These are phyloP conservation scores for Halictus quadricinctus DNA, from an alignment of 2,888 invertebrate species.

Conservation along the genomic window DNA sequence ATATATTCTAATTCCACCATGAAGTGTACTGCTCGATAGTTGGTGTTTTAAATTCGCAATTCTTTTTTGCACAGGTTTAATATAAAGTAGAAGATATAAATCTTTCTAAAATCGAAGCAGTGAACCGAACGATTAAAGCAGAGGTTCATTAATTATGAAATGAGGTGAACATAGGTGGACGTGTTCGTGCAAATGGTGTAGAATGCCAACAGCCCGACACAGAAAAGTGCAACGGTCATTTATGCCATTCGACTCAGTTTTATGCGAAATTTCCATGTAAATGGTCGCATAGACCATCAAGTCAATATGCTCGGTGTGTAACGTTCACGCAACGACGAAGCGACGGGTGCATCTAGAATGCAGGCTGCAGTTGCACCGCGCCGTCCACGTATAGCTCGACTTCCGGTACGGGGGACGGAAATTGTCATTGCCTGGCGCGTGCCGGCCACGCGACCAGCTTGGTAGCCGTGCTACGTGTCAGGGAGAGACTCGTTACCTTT, in stretches of 20 bases:
- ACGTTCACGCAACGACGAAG: slow-evolving; percentile 31
- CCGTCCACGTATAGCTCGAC: slow-evolving; percentile 55
- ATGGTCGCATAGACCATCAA: not conserved
- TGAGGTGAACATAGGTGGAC: not conserved
- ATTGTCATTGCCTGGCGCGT: slow-evolving; percentile 76
- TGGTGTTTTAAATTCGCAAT: no score
- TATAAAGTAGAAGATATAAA: no score
- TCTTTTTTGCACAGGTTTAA: no score
- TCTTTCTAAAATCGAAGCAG: no score
- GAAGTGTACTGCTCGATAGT: no score
- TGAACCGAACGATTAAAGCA: not conserved
- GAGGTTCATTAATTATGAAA: no score
- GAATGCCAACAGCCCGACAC: not conserved
- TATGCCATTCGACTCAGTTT: not conserved
- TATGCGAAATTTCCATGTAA: slow-evolving; percentile 1
- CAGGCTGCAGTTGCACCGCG: slow-evolving; percentile 63
- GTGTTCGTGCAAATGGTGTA: not conserved
- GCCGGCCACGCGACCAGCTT: slow-evolving; percentile 76
- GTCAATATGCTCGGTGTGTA: slow-evolving; percentile 20
- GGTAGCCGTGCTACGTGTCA: slow-evolving; percentile 32
- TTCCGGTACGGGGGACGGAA: slow-evolving; percentile 73
- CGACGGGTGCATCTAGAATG: slow-evolving; percentile 65
- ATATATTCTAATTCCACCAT: no score
- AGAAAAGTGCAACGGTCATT: not conserved
- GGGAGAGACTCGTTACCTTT: slow-evolving; percentile 37